A percentile compares a stretch with the other conserved stretches of the same genome.
Evolutionary conservation across 2,888 invertebrate genomes (phyloP).

Genomic region (Gnatocerus cornutus): DNA sequence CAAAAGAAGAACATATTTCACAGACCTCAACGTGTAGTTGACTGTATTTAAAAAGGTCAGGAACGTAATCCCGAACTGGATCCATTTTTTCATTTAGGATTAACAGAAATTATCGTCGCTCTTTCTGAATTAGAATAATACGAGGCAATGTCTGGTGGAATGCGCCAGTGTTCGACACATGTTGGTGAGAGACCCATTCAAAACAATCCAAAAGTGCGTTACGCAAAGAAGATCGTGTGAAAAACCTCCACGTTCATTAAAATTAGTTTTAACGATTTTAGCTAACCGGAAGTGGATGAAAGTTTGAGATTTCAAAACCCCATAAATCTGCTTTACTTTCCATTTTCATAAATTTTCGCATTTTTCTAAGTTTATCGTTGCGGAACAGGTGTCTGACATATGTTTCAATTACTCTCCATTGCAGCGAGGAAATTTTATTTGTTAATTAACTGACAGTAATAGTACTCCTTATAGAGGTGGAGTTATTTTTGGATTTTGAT

Average conservation of each 20-base stretch:
- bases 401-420: conserved; percentile 37
- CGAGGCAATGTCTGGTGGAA: too few species aligned
- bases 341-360: conserved; percentile 25
- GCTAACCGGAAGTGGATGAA: conserved; percentile 33
- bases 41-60: too few species aligned
- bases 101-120: too few species aligned
- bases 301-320: conserved; percentile 9
- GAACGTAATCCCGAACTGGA: too few species aligned
- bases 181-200: conserved; percentile 29
- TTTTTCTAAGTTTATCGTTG: conserved; percentile 22
- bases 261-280: conserved; percentile 19
- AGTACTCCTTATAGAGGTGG: background rate
- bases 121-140: too few species aligned
- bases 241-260: conserved; percentile 32
- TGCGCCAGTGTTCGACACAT: conserved; percentile 18
- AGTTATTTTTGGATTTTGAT: conserved; percentile 23
- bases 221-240: conserved; percentile 41
- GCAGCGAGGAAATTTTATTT: conserved; percentile 18
- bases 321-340: background rate
- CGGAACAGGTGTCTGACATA: conserved; percentile 34
- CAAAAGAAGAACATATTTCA: too few species aligned
- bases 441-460: conserved; percentile 27
- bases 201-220: conserved; percentile 36
- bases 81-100: too few species aligned
- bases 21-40: too few species aligned